Percentiles rank a stretch among this genome's conserved stretches.
These are phyloP conservation scores for Erythrolamprus reginae DNA, from an alignment of 2,113 vertebrate species.

Conservation along the genomic window DNA sequence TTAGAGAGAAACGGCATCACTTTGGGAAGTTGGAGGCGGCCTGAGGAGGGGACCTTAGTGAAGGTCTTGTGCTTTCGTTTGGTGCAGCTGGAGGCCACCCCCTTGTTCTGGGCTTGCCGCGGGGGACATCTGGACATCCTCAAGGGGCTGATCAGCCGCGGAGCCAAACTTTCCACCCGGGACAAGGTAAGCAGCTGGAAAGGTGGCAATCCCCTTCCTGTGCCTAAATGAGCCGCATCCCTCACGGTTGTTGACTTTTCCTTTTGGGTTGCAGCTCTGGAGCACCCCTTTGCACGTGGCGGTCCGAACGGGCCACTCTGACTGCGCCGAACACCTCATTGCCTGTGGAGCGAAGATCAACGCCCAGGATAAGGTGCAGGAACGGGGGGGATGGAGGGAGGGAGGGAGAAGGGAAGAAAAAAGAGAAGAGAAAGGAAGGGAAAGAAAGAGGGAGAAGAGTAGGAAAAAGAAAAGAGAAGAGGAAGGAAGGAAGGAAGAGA, in stretches of 20 bases:
- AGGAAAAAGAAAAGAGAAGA: too few relatives aligned
- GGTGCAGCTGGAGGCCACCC: slow-evolving; percentile 54
- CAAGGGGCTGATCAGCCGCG: slow-evolving; percentile 48
- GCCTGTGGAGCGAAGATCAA: slow-evolving; percentile 48
- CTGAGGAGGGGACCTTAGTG: neutral
- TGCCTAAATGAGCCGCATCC: neutral
- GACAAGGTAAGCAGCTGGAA: slow-evolving; percentile 56
- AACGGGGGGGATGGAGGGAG: fast-evolving
- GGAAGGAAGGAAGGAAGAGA: too few relatives aligned
- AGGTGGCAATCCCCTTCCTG: too few relatives aligned
- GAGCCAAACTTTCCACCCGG: slow-evolving; percentile 44
- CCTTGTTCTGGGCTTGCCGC: slow-evolving; percentile 61
- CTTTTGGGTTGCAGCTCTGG: slow-evolving; percentile 44
- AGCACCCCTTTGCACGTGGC: slow-evolving; percentile 61
- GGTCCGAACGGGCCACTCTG: slow-evolving; percentile 34
- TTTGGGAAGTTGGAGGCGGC: neutral
- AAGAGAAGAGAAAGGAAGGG: too few relatives aligned
- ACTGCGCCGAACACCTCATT: slow-evolving; percentile 56
- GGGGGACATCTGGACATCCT: slow-evolving; percentile 59
- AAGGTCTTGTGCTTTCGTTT: neutral
- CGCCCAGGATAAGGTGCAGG: slow-evolving; percentile 50
- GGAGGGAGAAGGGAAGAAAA: too few relatives aligned
- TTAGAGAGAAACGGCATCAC: too few relatives aligned
- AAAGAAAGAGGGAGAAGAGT: too few relatives aligned
- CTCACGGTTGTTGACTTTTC: neutral